Base-by-base conservation (phyloP, 2,888 invertebrate species). In the Aleiodes leptofemur region DNA sequence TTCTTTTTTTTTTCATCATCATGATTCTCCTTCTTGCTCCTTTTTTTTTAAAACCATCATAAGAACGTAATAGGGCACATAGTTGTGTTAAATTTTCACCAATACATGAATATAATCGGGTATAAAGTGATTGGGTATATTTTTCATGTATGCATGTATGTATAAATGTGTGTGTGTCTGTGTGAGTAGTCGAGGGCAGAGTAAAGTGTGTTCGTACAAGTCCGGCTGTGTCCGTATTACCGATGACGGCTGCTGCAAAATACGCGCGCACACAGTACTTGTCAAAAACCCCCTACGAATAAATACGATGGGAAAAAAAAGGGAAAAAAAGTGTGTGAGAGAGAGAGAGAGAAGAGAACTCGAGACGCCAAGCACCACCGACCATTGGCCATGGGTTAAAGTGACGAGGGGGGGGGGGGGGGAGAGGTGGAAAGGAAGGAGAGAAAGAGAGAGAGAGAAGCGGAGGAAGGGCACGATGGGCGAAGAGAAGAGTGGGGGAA, bases 41-140 rank as follows among this genome's bases (percentile, higher is more conserved):
- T 43, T 9, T 4, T 43, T 43, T 43, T 43, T 43, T 31, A 1
- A 1, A 23, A 23, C 57, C 71, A 59, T 43, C 68, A 69, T 72
- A 70, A 31, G 70, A 23, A 77, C 64, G 70, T 56, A 74, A 61
- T 74, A 72, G 53, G 64, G 64, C 64, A 16, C 59, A 29, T 56
- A 16, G 11, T 9, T 56, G 56, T 56, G 16, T 56, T 64, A 43
- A 23, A 64, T 43, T 14, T 48, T 38, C 57, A 57, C 61, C 43
- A 64, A 55, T n/a, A 53, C 14, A 38, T 34, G 14, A 14, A 7
- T 57, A 13, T 14, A 23, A 11, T 6, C 50, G 29, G 4, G 68
- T 34, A 43, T 56, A 56, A 23, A 16, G 16, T 56, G n/a, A 38
- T 16, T 55, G 34, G 9, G 14, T 9, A 23, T 48, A 38, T n/a